phyloP scores from a whole-genome alignment of 2,113 vertebrate genomes.

The Rissa tridactyla region DNA sequence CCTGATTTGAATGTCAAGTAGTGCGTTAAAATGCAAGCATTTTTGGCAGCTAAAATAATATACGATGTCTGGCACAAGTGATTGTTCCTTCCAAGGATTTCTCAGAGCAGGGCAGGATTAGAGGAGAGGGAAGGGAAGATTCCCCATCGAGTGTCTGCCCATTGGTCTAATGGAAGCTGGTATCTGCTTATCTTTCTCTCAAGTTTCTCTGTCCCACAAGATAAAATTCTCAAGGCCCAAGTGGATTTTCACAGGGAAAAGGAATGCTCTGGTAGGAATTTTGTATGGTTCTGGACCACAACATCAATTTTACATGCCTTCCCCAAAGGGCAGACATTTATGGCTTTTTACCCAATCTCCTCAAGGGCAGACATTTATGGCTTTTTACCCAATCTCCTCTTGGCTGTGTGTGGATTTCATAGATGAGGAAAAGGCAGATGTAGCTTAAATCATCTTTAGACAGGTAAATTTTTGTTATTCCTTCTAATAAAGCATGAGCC shows the following conservation, averaged over 20 bases:
- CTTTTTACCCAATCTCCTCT: not conserved
- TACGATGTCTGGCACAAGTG: not conserved
- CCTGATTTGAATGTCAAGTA: constrained; percentile 66
- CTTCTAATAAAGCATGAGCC: not conserved
- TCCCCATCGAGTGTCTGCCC: not conserved
- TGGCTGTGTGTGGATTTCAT: not conserved
- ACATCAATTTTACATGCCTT: not conserved
- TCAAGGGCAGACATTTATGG: not conserved
- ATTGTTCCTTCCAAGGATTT: constrained; percentile 34
- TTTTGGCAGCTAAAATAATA: constrained; percentile 56
- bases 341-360: not conserved
- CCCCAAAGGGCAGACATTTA: not conserved
- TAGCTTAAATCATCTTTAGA: not conserved
- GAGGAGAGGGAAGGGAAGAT: not conserved
- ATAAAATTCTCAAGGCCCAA: not conserved
- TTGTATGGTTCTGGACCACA: not conserved
- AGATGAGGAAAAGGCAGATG: not conserved
- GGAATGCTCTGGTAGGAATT: not conserved
- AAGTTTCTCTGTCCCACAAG: not conserved
- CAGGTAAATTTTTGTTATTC: not conserved
- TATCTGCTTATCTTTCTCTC: not conserved
- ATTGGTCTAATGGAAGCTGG: not conserved
- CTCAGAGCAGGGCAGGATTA: not conserved
- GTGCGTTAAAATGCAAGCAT: constrained; percentile 46
- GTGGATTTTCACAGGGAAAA: not conserved